Evolutionary conservation across 2,888 invertebrate species (phyloP), one percentile per base, ranked within the genome.

Genomic region (Oegoconia quadripuncta): DNA sequence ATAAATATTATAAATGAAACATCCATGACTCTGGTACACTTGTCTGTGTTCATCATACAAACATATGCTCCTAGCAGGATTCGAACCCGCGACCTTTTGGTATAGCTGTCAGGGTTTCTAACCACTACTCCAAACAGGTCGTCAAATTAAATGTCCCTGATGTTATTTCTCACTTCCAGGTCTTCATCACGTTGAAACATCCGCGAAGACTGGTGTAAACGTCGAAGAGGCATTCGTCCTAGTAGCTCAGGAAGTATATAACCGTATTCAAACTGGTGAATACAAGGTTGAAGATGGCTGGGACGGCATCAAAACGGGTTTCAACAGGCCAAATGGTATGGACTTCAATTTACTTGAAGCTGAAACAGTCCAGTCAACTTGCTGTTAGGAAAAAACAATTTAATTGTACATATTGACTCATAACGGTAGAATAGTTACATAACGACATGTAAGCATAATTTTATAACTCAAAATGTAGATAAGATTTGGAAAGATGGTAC

Each of bases 281-380:
- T 97, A 98, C 69, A 95, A 95, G 74, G 91, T 96, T 1, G 96
- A 96, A 67, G 97, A 97, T 48, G 98, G 97, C 9, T 98, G 98
- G 97, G 98, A 98, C 65, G 98, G 98, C 3, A 97, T 98, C 37
- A 98, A 98, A 79, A 95, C 95, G 20, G 98, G 98, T 16, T 96
- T 95, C 78, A 92, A 93, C 52, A 82, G 95, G 54, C 94, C 95
- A 15, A 93, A 93, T 48, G 94, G 93, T 44, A 87, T 94, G 74
- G 95, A 95, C 78, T 94, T 93, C 68, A 95, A 95, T 82, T 88
- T 97, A 47, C 91, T 94, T 30, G 96, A 97, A 78, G 97, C 95
- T 0, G 97, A 97, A 77, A 93, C 96, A 1, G 96, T 96, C 36
- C 94, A 94, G 70, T 93, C 94, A 29, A 93, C 95, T 49, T 97